These are phyloP conservation scores for Micropterix aruncella DNA, from an alignment of 2,888 invertebrate species.

Conservation along the genomic window DNA sequence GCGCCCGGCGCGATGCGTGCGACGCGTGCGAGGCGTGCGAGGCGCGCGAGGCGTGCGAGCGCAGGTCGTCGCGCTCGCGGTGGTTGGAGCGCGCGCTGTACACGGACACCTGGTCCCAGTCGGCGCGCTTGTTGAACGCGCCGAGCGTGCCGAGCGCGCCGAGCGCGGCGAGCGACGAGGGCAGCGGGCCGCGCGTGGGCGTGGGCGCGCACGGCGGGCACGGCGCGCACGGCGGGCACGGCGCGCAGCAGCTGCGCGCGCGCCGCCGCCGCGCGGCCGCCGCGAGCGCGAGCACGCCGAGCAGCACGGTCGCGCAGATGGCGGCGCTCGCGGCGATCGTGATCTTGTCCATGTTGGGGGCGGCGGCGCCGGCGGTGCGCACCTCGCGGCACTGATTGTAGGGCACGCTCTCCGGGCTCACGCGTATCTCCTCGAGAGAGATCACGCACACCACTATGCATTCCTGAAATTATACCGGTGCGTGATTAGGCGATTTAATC, in stretches of 20 bases:
- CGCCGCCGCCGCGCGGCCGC: constrained; percentile 69
- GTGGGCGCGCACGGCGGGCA: constrained; percentile 58
- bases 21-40: constrained; percentile 57
- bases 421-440: constrained; percentile 74
- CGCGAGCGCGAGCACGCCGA: constrained; percentile 81
- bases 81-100: constrained; percentile 57
- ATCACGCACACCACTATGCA: constrained; percentile 90
- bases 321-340: constrained; percentile 89
- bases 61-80: not conserved
- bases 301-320: constrained; percentile 82
- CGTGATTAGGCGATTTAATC: too few species aligned
- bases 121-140: constrained; percentile 74
- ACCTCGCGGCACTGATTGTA: constrained; percentile 81
- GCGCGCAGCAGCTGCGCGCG: constrained; percentile 49
- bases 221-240: constrained; percentile 67
- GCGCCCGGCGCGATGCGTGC: constrained; percentile 57
- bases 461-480: constrained; percentile 42
- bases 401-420: constrained; percentile 77
- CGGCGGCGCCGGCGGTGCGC: constrained; percentile 67
- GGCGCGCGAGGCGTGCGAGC: constrained; percentile 34
- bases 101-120: constrained; percentile 61
- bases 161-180: constrained; percentile 70
- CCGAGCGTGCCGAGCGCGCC: constrained; percentile 75
- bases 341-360: constrained; percentile 88
- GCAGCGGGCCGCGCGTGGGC: constrained; percentile 64